Base-by-base conservation (phyloP, 2,888 invertebrate species). In the Melipona beecheii region DNA sequence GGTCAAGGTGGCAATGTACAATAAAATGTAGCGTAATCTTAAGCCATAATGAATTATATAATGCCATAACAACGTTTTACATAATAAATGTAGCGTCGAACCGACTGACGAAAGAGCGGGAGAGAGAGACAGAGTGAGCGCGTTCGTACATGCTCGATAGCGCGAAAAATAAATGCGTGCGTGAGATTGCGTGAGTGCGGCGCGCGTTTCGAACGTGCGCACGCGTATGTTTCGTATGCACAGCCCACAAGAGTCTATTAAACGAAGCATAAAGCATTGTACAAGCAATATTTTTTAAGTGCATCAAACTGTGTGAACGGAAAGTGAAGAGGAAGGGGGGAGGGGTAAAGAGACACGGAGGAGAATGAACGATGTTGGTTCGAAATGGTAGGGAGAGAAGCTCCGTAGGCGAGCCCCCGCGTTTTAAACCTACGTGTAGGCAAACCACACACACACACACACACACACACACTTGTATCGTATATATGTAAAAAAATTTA, bases 41-140 rank as follows among this genome's bases (percentile, higher is more conserved):
- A 92, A 93, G 94, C 94, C 94, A 94, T 94, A 94, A 93, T 93
- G 89, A 93, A 91, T 92, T 90, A 92, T 91, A 93, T 92, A 94
- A 93, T 93, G 94, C 94, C 94, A 94, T 94, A 93, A 91, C 89
- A 87, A 91, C 87, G 87, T 93, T 92, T 93, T 91, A 93, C 91
- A 91, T 92, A 93, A 93, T 90, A 89, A 87, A 75, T 81, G 85
- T 66, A 52, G 86, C 86, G 90, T 89, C 88, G 91, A 88, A 87
- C 86, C 56, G 92, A 91, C 89, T 90, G 90, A 91, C 78, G 82
- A 86, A 68, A 82, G 87, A 86, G 85, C 5, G 36, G 60, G n/a
- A 9, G 36, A 4, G 31, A 50, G 36, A 65, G 24, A 24, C 27
- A n/a, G 21, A 15, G 52, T 19, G 19, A 64, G 31, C 31, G 73